These are phyloP conservation scores for Porites cylindrica DNA, from an alignment of 92 coral and sea anemone genomes.

Conservation along the genomic window DNA sequence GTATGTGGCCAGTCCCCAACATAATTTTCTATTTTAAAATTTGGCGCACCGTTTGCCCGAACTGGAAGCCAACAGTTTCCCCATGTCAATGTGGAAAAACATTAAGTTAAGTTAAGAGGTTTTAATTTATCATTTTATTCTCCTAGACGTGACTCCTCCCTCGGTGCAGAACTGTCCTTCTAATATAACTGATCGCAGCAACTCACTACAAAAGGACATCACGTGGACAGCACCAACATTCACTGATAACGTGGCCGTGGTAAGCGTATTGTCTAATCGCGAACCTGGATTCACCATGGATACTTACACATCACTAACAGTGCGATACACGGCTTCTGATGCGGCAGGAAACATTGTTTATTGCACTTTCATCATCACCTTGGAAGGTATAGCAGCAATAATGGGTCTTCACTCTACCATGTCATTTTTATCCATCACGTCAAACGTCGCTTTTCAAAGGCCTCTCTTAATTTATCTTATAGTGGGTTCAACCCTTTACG, in stretches of 20 bases:
- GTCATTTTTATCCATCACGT: neutral
- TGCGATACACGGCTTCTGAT: slow-evolving; percentile 87
- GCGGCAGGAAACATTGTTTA: slow-evolving; percentile 83
- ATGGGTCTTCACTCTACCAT: neutral
- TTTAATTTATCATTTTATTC: neutral
- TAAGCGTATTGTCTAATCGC: slow-evolving; percentile 69
- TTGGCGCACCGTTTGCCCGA: too few species aligned
- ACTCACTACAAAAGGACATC: slow-evolving; percentile 44
- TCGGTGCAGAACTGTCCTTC: slow-evolving; percentile 74
- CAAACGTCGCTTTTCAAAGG: neutral
- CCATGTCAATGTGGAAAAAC: too few species aligned
- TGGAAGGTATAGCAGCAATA: slow-evolving; percentile 60
- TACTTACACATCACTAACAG: slow-evolving; percentile 75
- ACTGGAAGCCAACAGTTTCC: too few species aligned
- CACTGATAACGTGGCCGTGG: slow-evolving; percentile 93
- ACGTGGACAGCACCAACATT: slow-evolving; percentile 89
- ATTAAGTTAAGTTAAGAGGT: too few species aligned
- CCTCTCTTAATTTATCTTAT: too few species aligned
- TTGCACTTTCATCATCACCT: slow-evolving; percentile 81
- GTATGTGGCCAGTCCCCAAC: too few species aligned
- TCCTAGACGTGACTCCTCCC: slow-evolving; percentile 89
- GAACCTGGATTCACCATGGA: slow-evolving; percentile 85
- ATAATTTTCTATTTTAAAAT: too few species aligned
- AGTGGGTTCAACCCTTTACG: too few species aligned
- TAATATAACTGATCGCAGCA: slow-evolving; percentile 26